Conservation (phyloP, 2,113 vertebrate genomes). For the Centrocercus urophasianus region DNA sequence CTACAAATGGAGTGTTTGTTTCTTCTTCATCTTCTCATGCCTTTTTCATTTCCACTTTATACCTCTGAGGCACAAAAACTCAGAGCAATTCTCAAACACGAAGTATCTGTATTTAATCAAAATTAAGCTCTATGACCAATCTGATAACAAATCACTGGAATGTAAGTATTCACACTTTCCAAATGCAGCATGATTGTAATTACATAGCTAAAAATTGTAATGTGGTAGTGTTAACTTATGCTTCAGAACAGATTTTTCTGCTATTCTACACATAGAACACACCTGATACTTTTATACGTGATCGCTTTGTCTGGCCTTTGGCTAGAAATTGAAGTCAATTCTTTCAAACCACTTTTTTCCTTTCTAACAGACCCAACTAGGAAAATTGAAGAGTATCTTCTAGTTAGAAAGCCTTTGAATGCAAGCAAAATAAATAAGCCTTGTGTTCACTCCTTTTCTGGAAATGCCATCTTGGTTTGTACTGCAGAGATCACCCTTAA, state of each 20-base stretch:
- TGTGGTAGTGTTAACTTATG: not conserved
- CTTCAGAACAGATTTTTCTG: not conserved
- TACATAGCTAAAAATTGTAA: constrained; percentile 16
- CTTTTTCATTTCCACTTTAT: not conserved
- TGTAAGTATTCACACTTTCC: not conserved
- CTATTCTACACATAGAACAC: not conserved
- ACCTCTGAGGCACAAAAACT: not conserved
- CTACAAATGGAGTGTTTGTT: not conserved
- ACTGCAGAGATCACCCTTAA: not conserved
- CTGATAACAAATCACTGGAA: not conserved
- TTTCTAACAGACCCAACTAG: not conserved
- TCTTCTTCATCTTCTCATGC: not conserved
- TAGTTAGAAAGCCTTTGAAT: not conserved
- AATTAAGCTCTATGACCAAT: constrained; percentile 18
- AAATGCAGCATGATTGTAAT: constrained; percentile 39
- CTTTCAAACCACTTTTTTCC: constrained; percentile 1
- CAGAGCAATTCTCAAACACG: not conserved
- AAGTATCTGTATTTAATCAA: not conserved
- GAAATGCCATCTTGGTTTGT: not conserved
- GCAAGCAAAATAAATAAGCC: not conserved
- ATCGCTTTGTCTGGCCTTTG: not conserved
- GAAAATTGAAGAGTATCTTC: not conserved
- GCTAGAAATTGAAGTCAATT: not conserved
- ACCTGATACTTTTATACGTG: not conserved
- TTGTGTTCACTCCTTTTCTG: not conserved